Evolutionary conservation across 2,888 invertebrate genomes (phyloP).

Genomic region (Fragum fragum): DNA sequence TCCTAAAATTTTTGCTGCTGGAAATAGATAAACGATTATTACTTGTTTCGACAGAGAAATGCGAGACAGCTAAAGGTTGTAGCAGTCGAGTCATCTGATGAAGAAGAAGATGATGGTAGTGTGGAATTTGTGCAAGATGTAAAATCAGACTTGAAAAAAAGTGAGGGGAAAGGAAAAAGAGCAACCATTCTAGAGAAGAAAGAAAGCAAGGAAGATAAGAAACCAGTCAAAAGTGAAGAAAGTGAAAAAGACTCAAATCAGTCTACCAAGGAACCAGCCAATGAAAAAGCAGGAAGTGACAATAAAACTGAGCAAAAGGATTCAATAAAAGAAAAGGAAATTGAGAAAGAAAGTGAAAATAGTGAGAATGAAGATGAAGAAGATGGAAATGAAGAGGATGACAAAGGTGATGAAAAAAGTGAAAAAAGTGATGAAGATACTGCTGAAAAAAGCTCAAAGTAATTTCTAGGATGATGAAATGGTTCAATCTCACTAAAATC

Average conservation of each 20-base stretch:
- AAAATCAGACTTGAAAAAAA: neutral
- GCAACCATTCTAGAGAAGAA: neutral
- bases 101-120: neutral
- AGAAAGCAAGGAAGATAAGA: constrained; percentile 8
- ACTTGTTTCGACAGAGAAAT: constrained; percentile 5
- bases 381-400: constrained; percentile 5
- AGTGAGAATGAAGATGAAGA: no score
- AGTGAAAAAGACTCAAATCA: neutral
- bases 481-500: neutral
- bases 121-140: neutral
- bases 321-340: constrained; percentile 4
- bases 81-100: constrained; percentile 11
- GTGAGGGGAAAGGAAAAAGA: constrained; percentile 3
- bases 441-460: neutral
- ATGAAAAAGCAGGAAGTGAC: constrained; percentile 4
- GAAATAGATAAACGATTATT: no score
- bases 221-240: neutral
- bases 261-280: neutral
- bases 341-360: no score
- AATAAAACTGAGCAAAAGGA: constrained; percentile 7
- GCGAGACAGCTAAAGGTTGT: constrained; percentile 17
- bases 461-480: neutral
- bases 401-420: neutral
- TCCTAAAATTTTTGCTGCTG: no score
- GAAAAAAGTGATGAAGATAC: neutral